Evolutionary conservation across 2,888 invertebrate genomes (phyloP), one percentile per base, ranked within the genome.

Genomic region (Adineta ricciae): DNA sequence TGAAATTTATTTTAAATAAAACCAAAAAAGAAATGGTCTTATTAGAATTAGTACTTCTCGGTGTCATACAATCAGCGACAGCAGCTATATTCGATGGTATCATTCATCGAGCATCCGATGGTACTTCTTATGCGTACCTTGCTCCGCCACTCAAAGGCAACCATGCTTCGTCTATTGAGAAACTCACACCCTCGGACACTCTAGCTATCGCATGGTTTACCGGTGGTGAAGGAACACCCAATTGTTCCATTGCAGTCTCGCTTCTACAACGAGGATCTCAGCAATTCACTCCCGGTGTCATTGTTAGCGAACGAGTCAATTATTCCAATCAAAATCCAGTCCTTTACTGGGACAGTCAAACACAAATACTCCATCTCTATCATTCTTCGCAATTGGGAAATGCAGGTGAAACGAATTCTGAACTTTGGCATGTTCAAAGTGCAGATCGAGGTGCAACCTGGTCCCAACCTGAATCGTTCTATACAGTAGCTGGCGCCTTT

Each of bases 311-410:
- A 54, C 83, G 87, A n/a, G 82, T 84, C 64, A 86, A 86, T 2
- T 87, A 86, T 73, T 87, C 86, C 24, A 87, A 86, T 49, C 87
- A 87, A 41, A 87, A 87, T 84, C 87, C 86, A 41, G 86, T 87
- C 4, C 72, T 86, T 8, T 87, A 86, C 78, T 85, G 78, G 83
- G 85, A 87, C 54, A 86, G 72, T 83, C 72, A 84, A 16, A 85
- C 46, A 46, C 46, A 46, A 46, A 46, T 46, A 86, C n/a, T 46
- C 85, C 32, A 86, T 84, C 52, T 83, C 86, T 19, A 87, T 87
- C 36, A 86, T 87, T 72, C 84, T 72, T 41, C 86, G 86, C 46
- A 46, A 46, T 41, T 86, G 86, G 83, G 82, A 86, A n/a, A 86
- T 86, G 27, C 83, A 38, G 46, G 46, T 46, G 46, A 46, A 46